phyloP scores from a whole-genome alignment of 2,113 vertebrate genomes.

The Suncus etruscus region DNA sequence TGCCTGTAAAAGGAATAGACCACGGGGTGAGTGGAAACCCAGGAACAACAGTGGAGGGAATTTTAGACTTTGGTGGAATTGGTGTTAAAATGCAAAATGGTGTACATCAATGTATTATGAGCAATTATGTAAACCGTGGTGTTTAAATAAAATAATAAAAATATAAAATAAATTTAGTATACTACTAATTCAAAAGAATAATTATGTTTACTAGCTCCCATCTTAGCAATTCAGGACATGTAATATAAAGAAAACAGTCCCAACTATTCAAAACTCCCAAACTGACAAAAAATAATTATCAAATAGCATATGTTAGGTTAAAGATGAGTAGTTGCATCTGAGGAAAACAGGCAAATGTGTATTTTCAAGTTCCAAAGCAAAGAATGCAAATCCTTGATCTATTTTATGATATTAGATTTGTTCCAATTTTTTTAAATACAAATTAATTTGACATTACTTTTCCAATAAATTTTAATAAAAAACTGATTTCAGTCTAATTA shows the following conservation, averaged over 20 bases:
- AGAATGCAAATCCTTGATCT: background rate
- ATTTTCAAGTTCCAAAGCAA: background rate
- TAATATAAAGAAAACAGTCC: background rate
- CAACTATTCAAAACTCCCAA: background rate
- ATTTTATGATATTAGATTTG: background rate
- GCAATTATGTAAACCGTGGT: too few species aligned
- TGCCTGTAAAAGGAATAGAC: too few species aligned
- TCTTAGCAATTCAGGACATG: background rate
- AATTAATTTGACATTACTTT: slow-evolving; percentile 20
- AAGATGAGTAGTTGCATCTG: background rate
- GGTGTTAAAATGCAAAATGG: too few species aligned
- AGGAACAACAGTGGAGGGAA: too few species aligned
- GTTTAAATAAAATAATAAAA: too few species aligned
- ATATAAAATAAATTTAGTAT: background rate
- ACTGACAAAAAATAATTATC: background rate
- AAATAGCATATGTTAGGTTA: background rate
- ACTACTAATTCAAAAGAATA: background rate
- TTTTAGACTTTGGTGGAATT: too few species aligned
- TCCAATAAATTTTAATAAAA: slow-evolving; percentile 31
- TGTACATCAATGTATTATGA: too few species aligned
- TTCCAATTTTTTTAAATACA: slow-evolving; percentile 29
- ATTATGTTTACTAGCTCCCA: background rate
- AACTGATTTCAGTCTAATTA: slow-evolving; percentile 26
- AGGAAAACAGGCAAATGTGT: background rate
- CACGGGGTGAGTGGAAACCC: too few species aligned